Percentiles rank a stretch among this genome's conserved stretches.
phyloP scores from a whole-genome alignment of 2,113 vertebrate species.

The Erythrocercus mccallii region DNA sequence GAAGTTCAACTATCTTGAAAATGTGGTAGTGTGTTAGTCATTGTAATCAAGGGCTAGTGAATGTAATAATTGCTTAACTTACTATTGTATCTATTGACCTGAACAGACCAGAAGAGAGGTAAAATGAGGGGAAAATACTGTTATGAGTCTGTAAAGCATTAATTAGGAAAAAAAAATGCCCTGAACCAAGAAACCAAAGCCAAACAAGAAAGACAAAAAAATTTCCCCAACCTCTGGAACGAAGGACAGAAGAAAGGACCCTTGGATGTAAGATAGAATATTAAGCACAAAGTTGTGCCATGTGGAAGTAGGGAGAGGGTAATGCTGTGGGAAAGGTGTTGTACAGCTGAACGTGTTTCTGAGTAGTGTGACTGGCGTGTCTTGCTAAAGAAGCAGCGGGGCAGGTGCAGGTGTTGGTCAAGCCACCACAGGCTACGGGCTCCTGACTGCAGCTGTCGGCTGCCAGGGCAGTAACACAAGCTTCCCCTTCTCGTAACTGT shows the following conservation, averaged over 20 bases:
- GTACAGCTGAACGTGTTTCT: rapidly evolving
- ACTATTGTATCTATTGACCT: neutral
- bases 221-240: too few species aligned
- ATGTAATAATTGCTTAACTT: neutral
- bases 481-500: rapidly evolving
- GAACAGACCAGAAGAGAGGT: neutral
- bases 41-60: neutral
- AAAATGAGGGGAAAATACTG: neutral
- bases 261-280: rapidly evolving
- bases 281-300: neutral
- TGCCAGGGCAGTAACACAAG: rapidly evolving
- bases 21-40: neutral
- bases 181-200: neutral
- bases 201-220: too few species aligned
- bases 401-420: rapidly evolving
- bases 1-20: neutral
- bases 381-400: neutral
- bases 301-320: rapidly evolving
- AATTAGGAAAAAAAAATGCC: neutral
- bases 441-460: rapidly evolving
- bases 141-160: neutral
- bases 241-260: neutral
- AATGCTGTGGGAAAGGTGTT: neutral
- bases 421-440: rapidly evolving
- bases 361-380: rapidly evolving